phyloP scores from a whole-genome alignment of 2,797 vertebrate genomes.

The Mormyrus hasselquistii region DNA sequence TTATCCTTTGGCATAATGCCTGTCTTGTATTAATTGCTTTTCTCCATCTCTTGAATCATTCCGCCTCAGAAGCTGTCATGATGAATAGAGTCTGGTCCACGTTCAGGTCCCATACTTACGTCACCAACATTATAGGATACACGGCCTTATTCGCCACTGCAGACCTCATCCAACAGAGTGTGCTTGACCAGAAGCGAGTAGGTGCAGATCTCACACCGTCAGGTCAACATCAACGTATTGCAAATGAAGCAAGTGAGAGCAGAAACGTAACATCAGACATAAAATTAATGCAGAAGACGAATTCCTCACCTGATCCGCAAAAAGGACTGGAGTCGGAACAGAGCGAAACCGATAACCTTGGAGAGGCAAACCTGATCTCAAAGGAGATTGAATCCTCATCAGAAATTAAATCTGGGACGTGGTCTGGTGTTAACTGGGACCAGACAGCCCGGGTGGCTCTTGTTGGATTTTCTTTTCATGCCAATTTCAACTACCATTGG shows the following conservation, averaged over 20 bases:
- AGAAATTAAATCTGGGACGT: neutral
- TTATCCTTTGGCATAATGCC: neutral
- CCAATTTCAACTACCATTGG: constrained; percentile 74
- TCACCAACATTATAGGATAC: constrained; percentile 65
- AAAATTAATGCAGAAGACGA: neutral
- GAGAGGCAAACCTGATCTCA: neutral
- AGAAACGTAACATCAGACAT: neutral
- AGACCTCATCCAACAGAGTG: constrained; percentile 66
- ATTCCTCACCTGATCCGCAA: neutral
- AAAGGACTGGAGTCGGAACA: neutral
- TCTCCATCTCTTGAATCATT: neutral
- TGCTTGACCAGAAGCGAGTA: constrained; percentile 42
- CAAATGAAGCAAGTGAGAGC: neutral
- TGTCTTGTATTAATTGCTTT: neutral
- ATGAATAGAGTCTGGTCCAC: constrained; percentile 58
- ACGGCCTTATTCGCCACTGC: constrained; percentile 65
- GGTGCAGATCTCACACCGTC: neutral
- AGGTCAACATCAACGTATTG: neutral
- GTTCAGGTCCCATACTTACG: constrained; percentile 63
- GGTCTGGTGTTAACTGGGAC: constrained; percentile 47
- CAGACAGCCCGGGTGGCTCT: constrained; percentile 62
- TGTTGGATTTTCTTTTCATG: constrained; percentile 67
- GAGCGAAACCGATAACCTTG: neutral
- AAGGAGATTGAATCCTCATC: neutral
- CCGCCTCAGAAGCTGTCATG: constrained; percentile 30